Conservation (phyloP, 2,797 vertebrate species). For the Dermochelys coriacea region DNA sequence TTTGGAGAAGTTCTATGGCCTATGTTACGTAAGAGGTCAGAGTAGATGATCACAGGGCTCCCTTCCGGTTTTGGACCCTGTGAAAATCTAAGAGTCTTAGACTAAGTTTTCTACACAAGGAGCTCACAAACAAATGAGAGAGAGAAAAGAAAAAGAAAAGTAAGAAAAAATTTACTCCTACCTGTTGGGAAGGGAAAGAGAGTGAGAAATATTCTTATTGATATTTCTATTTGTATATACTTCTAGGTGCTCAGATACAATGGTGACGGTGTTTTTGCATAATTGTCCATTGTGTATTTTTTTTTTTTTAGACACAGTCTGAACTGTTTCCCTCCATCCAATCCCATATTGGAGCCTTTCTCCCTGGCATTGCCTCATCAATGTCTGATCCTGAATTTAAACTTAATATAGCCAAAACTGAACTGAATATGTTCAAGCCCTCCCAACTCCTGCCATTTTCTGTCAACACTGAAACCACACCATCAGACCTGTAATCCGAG, state of each 20-base stretch:
- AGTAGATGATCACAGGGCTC: not conserved
- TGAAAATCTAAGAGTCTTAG: not conserved
- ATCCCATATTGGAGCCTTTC: constrained; percentile 21
- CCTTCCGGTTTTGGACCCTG: not conserved
- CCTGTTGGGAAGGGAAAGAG: not conserved
- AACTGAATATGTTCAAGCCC: not conserved
- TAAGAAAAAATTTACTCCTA: not conserved
- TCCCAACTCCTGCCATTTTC: not conserved
- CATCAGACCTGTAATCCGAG: not conserved
- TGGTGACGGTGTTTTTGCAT: not conserved
- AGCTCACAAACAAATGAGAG: not conserved
- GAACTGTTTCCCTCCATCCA: constrained; percentile 4
- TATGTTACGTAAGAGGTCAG: not conserved
- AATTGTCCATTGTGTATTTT: not conserved
- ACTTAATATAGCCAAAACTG: not conserved
- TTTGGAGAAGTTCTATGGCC: not conserved
- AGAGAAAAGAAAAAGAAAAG: not conserved
- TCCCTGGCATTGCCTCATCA: not conserved
- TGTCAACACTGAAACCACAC: not conserved
- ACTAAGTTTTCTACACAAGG: constrained; percentile 8
- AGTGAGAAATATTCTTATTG: not conserved
- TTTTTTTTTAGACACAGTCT: not conserved
- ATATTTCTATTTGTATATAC: not conserved
- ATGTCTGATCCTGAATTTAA: not conserved
- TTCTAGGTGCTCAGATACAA: constrained; percentile 28